phyloP scores from a whole-genome alignment of 1,140 invertebrate genomes.

The Ceratina australensis region DNA sequence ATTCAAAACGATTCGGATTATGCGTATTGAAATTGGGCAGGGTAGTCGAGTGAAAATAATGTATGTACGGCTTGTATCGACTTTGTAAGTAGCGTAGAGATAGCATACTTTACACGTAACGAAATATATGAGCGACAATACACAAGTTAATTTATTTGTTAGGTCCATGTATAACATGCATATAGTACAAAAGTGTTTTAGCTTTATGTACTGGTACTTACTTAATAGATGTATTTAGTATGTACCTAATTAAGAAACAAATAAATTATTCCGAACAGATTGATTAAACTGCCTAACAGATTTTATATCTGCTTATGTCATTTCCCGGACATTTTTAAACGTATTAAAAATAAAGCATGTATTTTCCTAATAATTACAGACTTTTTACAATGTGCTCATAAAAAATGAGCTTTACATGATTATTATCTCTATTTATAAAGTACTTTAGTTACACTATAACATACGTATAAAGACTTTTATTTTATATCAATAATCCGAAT shows the following conservation, averaged over 20 bases:
- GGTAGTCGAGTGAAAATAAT: constrained; percentile 66
- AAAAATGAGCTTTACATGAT: too few relatives aligned
- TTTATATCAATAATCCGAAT: too few relatives aligned
- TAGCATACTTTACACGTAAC: constrained; percentile 55
- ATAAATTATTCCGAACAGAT: constrained; percentile 70
- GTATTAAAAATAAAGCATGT: too few relatives aligned
- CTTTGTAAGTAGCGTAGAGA: constrained; percentile 71
- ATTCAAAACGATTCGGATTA: constrained; percentile 20
- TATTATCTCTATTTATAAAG: too few relatives aligned
- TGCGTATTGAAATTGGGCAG: constrained; percentile 53
- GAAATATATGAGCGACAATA: constrained; percentile 50
- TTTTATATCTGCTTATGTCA: too few relatives aligned
- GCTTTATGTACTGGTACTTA: constrained; percentile 71
- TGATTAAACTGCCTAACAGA: too few relatives aligned
- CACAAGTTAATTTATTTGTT: constrained; percentile 70
- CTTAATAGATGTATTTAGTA: constrained; percentile 59
- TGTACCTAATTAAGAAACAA: constrained; percentile 64
- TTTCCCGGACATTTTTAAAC: too few relatives aligned
- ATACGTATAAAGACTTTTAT: too few relatives aligned
- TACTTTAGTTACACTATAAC: too few relatives aligned
- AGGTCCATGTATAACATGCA: constrained; percentile 65
- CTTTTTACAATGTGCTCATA: too few relatives aligned
- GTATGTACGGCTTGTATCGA: constrained; percentile 51
- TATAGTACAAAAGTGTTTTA: constrained; percentile 76
- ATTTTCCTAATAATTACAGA: too few relatives aligned